Evolutionary conservation across 2,888 invertebrate genomes (phyloP), one percentile per base, ranked within the genome.

Genomic region (Eledone cirrhosa): DNA sequence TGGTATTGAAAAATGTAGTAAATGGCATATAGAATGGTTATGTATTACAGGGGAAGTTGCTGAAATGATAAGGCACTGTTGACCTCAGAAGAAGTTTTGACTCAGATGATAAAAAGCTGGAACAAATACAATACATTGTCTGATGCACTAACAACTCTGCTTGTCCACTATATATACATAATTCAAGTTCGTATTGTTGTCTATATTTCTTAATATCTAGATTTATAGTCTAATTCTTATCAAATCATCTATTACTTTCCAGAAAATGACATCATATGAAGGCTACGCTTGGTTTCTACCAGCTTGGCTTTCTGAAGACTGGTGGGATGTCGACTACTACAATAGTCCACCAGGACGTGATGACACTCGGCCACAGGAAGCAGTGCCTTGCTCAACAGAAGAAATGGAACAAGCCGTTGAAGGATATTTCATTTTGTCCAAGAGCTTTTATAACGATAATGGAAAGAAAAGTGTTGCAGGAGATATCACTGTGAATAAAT

Each of bases 211-310:
- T 41, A 41, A 5, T 41, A 1, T 41, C 2, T 41, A 41, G 41
- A 41, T 41, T 5, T 41, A 11, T 8, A 41, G 41, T 11, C 41
- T 0, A 41, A 11, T 41, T 41, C 41, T 41, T 41, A 41, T 41
- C 8, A 41, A 41, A 41, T 41, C 41, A 41, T 41, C 33, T 41
- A 11, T 41, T 33, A 33, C 19, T 33, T 69, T 33, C 2, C 84
- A 91, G 91, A 86, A 86, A 75, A 91, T 91, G 91, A 91, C 91
- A 47, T 87, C 89, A 5, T 82, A 86, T 33, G 91, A 94, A 84
- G 95, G 95, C 63, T 95, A 94, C 90, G 94, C 95, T 2, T 97
- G 97, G 97, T 95, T 97, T 88, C 92, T 97, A 79, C 96, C 97
- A 0, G 92, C 93, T 53, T 94, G 95, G 94, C 89, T 88, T 78